A percentile compares a stretch with the other conserved stretches of the same genome.
phyloP scores from a whole-genome alignment of 2,888 invertebrate species.

The Oxytorus armatus region DNA sequence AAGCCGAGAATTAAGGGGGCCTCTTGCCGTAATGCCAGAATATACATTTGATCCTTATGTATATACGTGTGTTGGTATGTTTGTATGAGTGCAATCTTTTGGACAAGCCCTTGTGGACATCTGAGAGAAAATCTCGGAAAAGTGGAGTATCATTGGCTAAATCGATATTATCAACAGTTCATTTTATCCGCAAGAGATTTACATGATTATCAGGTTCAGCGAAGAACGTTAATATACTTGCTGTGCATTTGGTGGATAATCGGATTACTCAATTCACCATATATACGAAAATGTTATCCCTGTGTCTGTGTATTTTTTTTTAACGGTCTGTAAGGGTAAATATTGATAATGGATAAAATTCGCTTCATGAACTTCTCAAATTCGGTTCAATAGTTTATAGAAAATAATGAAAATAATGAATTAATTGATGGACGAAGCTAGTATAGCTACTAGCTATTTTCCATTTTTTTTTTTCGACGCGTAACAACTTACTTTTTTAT shows the following conservation, averaged over 20 bases:
- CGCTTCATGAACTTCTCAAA: background rate
- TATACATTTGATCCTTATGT: slow-evolving; percentile 17
- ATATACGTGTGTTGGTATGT: too few species aligned
- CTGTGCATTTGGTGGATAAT: background rate
- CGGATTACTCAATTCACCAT: background rate
- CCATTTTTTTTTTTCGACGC: slow-evolving; percentile 8
- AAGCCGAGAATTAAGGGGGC: slow-evolving; percentile 59
- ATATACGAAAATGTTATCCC: background rate
- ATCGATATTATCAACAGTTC: slow-evolving; percentile 35
- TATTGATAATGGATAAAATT: slow-evolving; percentile 2
- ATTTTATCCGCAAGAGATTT: slow-evolving; percentile 14
- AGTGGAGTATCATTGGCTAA: slow-evolving; percentile 19
- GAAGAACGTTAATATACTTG: background rate
- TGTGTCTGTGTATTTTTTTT: background rate
- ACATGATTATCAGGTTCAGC: background rate
- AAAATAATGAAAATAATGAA: too few species aligned
- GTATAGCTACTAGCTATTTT: slow-evolving; percentile 16
- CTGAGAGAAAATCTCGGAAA: slow-evolving; percentile 9
- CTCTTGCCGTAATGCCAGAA: slow-evolving; percentile 34
- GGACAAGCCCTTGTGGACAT: slow-evolving; percentile 3
- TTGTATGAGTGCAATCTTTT: background rate
- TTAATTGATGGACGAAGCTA: too few species aligned
- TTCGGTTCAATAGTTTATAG: too few species aligned
- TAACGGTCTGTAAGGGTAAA: background rate
- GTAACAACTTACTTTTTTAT: background rate